Conservation (phyloP, 2,113 vertebrate species). For the Empidonax alnorum region DNA sequence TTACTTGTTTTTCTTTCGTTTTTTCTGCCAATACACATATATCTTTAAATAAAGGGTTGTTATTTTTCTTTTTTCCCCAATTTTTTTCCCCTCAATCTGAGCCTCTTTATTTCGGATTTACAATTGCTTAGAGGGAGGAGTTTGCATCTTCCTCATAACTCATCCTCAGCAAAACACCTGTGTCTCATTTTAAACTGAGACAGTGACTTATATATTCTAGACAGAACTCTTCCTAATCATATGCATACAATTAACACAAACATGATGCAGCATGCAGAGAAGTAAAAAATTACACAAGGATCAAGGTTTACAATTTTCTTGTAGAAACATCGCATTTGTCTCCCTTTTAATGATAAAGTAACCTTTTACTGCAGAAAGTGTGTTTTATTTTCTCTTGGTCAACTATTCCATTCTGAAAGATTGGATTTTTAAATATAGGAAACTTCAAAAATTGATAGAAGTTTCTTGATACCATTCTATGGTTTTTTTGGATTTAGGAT, state of each 20-base stretch:
- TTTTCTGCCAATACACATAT: no score
- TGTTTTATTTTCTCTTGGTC: background rate
- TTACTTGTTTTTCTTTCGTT: no score
- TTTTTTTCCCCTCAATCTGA: no score
- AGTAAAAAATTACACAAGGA: background rate
- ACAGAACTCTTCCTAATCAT: background rate
- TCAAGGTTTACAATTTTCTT: background rate
- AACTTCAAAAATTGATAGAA: background rate
- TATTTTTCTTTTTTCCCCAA: no score
- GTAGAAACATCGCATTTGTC: background rate
- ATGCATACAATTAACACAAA: background rate
- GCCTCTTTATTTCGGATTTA: no score
- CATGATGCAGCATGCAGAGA: background rate
- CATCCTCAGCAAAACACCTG: no score
- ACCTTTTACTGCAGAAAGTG: background rate
- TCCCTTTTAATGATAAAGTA: background rate
- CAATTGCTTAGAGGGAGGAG: no score
- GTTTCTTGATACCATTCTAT: background rate
- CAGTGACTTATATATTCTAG: background rate
- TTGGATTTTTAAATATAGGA: background rate
- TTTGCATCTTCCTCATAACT: no score
- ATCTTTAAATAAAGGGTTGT: no score
- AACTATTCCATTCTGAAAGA: background rate
- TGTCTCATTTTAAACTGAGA: no score
- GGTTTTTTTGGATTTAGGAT: background rate